Evolutionary conservation across 2,113 vertebrate genomes (phyloP).

Genomic region (Percina caprodes): DNA sequence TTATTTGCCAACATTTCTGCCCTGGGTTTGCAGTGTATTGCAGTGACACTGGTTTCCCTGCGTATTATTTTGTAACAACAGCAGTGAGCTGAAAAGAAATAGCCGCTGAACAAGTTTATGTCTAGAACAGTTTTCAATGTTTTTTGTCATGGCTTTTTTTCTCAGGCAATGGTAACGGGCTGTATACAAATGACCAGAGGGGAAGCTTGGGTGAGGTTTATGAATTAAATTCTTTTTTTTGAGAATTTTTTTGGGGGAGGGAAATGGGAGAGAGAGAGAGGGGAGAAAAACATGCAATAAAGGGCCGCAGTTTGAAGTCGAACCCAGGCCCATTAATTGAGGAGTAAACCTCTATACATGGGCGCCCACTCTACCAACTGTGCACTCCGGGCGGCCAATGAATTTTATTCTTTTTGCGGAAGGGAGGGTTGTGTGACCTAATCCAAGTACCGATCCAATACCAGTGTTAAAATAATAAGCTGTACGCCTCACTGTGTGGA

Average conservation of each 20-base stretch:
- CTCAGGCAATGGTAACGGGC: neutral
- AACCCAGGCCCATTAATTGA: too few species aligned
- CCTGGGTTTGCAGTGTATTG: neutral
- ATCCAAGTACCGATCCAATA: too few species aligned
- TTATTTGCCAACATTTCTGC: constrained; percentile 52
- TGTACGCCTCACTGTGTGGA: too few species aligned
- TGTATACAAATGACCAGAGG: neutral
- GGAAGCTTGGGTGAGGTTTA: neutral
- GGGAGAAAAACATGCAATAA: too few species aligned
- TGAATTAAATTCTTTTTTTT: neutral
- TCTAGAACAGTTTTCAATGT: neutral
- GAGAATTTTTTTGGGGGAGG: too few species aligned
- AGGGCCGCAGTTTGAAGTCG: too few species aligned
- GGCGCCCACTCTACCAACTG: too few species aligned
- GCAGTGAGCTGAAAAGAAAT: constrained; percentile 28
- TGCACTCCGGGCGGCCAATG: neutral
- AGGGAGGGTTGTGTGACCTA: too few species aligned
- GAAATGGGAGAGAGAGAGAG: too few species aligned
- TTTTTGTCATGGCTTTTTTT: constrained; percentile 16
- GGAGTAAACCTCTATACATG: too few species aligned
- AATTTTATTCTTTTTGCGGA: too few species aligned
- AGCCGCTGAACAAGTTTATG: constrained; percentile 12
- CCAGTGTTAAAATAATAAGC: too few species aligned
- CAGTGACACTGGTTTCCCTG: constrained; percentile 22
- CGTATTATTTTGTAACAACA: constrained; percentile 17